Base-by-base conservation (phyloP, 2,888 invertebrate species). In the Amiota mariae region DNA sequence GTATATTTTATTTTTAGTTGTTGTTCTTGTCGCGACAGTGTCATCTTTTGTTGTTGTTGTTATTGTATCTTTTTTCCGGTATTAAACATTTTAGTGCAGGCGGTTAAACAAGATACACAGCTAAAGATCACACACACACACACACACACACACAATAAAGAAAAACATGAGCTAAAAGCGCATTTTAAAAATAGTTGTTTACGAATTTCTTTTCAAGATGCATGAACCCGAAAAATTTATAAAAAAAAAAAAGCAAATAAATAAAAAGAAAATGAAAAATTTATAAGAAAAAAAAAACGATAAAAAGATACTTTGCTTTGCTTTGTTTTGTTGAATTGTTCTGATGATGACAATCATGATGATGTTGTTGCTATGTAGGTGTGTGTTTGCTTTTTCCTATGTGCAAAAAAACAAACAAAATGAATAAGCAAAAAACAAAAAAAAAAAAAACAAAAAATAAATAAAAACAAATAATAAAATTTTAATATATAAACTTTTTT, bases 151-250 rank as follows among this genome's bases (percentile, higher is more conserved):
- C 12, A 73, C 63, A 20, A 24, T 51, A 12, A 51, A 12, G 75
- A 75, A 77, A 73, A 68, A 75, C 74, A 77, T 77, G 73, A 78
- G 80, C 81, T 76, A 76, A 79, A 81, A 80, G 82, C 83, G 85
- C 83, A 84, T 83, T 83, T 84, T 83, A 83, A 82, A 84, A 83
- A 83, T 83, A 83, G 83, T 82, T 84, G 80, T 80, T 77, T 75
- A 75, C 74, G 73, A 75, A 77, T 79, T 78, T 36, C 36, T 36
- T 36, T 36, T 78, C 76, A 61, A 81, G 76, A 80, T 75, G 80
- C 78, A 75, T 76, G 76, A 74, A 72, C 8, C 15, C 70, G 13
- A 48, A n/a, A 56, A 46, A 48, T 48, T 18, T 47, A 36, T 8
- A n/a, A 46, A 61, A 61, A 61, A 61, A 24, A 15, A 61, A 63